Percentiles rank a stretch among this genome's conserved stretches.
These are phyloP conservation scores for Champsocephalus gunnari DNA, from an alignment of 2,797 vertebrate species.

Conservation along the genomic window DNA sequence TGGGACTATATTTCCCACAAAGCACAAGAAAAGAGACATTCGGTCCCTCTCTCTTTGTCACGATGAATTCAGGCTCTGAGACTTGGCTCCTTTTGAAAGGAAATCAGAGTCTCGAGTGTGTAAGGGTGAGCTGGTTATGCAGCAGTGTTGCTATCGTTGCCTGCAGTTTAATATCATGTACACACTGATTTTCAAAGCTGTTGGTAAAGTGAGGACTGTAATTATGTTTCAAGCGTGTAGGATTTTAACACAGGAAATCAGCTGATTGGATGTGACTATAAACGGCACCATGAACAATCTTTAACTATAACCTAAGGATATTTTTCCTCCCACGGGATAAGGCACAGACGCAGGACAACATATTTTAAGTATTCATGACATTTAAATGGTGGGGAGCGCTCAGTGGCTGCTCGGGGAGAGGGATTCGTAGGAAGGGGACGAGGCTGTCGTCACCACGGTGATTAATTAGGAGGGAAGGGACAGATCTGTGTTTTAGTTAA, in stretches of 20 bases:
- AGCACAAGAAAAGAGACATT: neutral
- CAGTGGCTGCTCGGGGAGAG: conserved; percentile 17
- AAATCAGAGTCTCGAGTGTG: conserved; percentile 1
- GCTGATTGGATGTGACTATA: neutral
- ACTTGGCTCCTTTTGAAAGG: conserved; percentile 1
- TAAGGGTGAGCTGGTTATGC: conserved; percentile 9
- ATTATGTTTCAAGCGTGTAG: neutral
- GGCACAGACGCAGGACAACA: neutral
- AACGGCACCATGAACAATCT: neutral
- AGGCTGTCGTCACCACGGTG: conserved; percentile 45
- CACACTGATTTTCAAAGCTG: neutral
- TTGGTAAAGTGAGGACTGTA: neutral
- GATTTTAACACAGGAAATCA: neutral
- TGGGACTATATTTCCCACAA: neutral
- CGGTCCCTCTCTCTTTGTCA: neutral
- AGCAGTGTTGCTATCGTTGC: conserved; percentile 9
- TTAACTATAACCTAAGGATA: neutral
- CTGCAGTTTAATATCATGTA: neutral
- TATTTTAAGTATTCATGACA: conserved; percentile 26
- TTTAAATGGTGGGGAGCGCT: conserved; percentile 46
- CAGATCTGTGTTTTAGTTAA: conserved; percentile 70
- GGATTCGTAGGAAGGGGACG: conserved; percentile 13
- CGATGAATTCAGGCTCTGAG: conserved; percentile 1
- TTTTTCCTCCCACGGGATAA: conserved; percentile 5
- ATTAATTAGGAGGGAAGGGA: conserved; percentile 67